phyloP scores from a whole-genome alignment of 2,797 vertebrate genomes.

The Labeo calbasu region DNA sequence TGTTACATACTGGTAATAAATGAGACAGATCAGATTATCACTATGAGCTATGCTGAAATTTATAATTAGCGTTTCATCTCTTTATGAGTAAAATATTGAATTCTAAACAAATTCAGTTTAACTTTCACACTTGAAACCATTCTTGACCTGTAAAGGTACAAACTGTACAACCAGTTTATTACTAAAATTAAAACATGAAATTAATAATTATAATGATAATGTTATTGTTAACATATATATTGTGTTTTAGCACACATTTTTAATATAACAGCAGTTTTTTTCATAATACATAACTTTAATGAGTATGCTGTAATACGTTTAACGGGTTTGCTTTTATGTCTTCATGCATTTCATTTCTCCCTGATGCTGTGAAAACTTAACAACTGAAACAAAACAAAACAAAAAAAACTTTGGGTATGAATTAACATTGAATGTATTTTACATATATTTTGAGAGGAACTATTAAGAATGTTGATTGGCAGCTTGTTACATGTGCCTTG shows the following conservation, averaged over 20 bases:
- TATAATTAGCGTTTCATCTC: not conserved
- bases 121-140: not conserved
- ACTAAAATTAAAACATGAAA: not conserved
- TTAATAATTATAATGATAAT: not conserved
- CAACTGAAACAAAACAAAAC: not conserved
- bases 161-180: not conserved
- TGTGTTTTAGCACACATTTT: not conserved
- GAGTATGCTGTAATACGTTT: not conserved
- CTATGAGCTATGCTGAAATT: not conserved
- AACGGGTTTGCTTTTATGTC: not conserved
- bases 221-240: not conserved
- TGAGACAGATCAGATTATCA: not conserved
- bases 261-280: not conserved
- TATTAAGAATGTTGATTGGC: constrained; percentile 23
- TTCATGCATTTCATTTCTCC: not conserved
- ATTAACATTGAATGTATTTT: constrained; percentile 19
- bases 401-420: not conserved
- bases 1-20: not conserved
- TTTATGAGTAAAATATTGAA: not conserved
- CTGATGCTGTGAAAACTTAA: constrained; percentile 2
- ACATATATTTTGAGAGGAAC: not conserved
- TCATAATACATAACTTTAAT: not conserved
- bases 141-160: not conserved
- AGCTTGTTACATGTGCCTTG: constrained; percentile 11
- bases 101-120: not conserved